These are phyloP conservation scores for Alca torda DNA, from an alignment of 2,797 vertebrate genomes.

Conservation along the genomic window DNA sequence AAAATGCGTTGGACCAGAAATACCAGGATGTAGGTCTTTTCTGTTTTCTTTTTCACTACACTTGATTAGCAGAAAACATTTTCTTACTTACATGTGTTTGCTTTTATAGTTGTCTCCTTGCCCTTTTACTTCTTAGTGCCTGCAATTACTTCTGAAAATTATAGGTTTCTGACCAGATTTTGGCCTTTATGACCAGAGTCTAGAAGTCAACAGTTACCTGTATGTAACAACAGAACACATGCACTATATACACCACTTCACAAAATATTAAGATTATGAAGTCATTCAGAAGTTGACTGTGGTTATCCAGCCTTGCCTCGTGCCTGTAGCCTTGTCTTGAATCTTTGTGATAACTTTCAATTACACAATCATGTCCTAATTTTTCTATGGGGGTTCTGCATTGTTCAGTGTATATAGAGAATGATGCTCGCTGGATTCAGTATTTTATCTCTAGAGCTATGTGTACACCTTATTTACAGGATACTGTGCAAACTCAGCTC, in stretches of 20 bases:
- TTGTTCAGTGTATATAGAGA: neutral
- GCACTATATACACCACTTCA: neutral
- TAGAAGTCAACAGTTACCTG: neutral
- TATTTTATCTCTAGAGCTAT: neutral
- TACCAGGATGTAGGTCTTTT: neutral
- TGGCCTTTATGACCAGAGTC: neutral
- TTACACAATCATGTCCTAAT: neutral
- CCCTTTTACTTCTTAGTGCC: neutral
- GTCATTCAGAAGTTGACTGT: neutral
- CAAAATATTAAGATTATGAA: neutral
- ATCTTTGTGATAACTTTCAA: neutral
- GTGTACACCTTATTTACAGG: neutral
- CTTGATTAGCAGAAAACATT: neutral
- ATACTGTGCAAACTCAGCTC: neutral
- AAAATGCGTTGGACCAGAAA: neutral
- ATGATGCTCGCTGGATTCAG: neutral
- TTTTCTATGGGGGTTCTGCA: neutral
- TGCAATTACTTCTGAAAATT: neutral
- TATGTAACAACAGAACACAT: neutral
- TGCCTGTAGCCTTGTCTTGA: neutral
- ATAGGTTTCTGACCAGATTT: neutral
- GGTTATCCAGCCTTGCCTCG: neutral
- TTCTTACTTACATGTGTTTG: neutral
- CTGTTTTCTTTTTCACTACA: neutral
- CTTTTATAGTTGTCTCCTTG: neutral